A percentile compares a stretch with the other conserved stretches of the same genome.
These are phyloP conservation scores for Idaea dimidiata DNA, from an alignment of 2,888 invertebrate genomes.

Conservation along the genomic window DNA sequence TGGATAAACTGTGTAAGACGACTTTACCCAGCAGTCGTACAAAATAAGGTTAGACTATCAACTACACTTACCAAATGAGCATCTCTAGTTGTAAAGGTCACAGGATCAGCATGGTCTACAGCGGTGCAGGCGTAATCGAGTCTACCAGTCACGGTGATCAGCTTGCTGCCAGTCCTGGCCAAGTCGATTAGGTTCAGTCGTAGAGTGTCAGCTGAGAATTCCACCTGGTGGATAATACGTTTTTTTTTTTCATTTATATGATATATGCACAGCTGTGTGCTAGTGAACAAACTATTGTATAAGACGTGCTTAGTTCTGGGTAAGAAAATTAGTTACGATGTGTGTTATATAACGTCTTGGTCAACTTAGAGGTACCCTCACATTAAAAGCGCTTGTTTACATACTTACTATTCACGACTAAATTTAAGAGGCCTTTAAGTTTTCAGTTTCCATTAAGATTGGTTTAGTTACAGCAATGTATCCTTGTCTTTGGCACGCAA, in stretches of 20 bases:
- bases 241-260: neutral
- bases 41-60: constrained; percentile 12
- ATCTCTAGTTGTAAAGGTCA: constrained; percentile 94
- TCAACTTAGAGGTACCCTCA: no score
- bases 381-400: no score
- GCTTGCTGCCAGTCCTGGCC: constrained; percentile 89
- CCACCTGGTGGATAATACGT: constrained; percentile 83
- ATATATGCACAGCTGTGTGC: neutral
- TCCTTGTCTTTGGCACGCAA: no score
- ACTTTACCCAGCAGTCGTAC: constrained; percentile 9
- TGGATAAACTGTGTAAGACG: neutral
- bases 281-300: neutral
- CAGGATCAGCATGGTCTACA: constrained; percentile 92
- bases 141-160: constrained; percentile 91
- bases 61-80: constrained; percentile 90
- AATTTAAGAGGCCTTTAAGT: no score
- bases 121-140: constrained; percentile 93
- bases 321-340: no score
- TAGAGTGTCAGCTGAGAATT: constrained; percentile 94
- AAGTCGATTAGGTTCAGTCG: constrained; percentile 93
- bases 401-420: no score
- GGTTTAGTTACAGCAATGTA: no score
- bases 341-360: no score
- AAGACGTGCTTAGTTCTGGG: neutral
- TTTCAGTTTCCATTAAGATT: no score